A percentile compares a stretch with the other conserved stretches of the same genome.
These are phyloP conservation scores for Cherax destructor DNA, from an alignment of 1,140 invertebrate genomes.

Conservation along the genomic window DNA sequence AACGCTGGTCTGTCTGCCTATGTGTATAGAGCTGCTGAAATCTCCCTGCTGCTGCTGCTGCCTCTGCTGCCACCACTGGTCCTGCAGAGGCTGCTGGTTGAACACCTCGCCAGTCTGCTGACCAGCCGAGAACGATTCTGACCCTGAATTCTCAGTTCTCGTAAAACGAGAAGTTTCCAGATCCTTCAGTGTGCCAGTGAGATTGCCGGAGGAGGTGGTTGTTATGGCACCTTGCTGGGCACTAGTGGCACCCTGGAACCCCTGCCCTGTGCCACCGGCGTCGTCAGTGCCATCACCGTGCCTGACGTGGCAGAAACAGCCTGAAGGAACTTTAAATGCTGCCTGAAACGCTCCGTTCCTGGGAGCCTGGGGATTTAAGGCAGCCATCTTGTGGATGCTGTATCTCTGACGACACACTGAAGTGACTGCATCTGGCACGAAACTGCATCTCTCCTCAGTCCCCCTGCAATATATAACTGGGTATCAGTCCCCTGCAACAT, in stretches of 20 bases:
- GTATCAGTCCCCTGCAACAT: background rate
- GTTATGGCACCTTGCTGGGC: too few species aligned
- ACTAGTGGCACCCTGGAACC: too few species aligned
- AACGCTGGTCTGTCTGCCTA: background rate
- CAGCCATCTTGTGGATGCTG: conserved; percentile 65
- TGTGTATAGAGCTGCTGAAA: conserved; percentile 16
- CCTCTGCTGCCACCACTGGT: background rate
- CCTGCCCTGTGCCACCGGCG: background rate
- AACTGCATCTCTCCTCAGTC: conserved; percentile 48
- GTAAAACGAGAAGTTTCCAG: background rate
- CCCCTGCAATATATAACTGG: background rate
- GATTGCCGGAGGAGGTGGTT: background rate
- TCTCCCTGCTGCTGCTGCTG: background rate
- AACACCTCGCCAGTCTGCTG: background rate
- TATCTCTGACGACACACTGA: conserved; percentile 65
- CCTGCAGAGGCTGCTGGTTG: background rate
- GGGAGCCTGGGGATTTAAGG: conserved; percentile 44
- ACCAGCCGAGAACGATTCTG: background rate
- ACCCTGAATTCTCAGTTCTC: conserved; percentile 24
- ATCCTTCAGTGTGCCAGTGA: background rate
- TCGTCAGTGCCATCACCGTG: background rate
- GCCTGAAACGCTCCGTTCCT: conserved; percentile 58
- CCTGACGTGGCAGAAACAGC: conserved; percentile 68
- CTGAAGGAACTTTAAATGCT: conserved; percentile 64
- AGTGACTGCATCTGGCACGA: conserved; percentile 44